These are phyloP conservation scores for Epinotia demarniana DNA, from an alignment of 2,888 invertebrate genomes.

Conservation along the genomic window DNA sequence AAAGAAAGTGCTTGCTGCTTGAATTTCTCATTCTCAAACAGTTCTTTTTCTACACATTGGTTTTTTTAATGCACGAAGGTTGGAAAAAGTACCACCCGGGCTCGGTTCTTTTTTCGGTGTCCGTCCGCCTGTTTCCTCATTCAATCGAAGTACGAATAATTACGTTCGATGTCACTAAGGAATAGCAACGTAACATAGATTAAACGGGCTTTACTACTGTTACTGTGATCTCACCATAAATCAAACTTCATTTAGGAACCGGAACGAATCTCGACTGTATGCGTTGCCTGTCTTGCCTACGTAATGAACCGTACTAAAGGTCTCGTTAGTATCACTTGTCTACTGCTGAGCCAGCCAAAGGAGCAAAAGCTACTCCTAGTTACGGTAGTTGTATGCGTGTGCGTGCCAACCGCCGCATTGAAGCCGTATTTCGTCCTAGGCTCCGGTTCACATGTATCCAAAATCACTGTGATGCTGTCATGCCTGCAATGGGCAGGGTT, in stretches of 20 bases:
- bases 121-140: too few relatives aligned
- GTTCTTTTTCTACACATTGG: too few relatives aligned
- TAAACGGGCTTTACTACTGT: neutral
- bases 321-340: slow-evolving; percentile 69
- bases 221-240: neutral
- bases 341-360: slow-evolving; percentile 52
- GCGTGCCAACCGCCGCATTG: neutral
- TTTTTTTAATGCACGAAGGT: too few relatives aligned
- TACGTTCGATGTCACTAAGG: too few relatives aligned
- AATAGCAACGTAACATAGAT: neutral
- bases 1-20: too few relatives aligned
- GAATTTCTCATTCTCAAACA: too few relatives aligned
- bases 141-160: too few relatives aligned
- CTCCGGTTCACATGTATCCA: neutral
- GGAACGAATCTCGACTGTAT: slow-evolving; percentile 41
- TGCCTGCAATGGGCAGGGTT: too few relatives aligned
- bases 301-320: slow-evolving; percentile 65
- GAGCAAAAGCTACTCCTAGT: slow-evolving; percentile 8
- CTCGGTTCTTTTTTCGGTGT: too few relatives aligned
- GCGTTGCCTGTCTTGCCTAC: slow-evolving; percentile 42
- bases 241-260: neutral
- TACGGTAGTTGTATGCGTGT: neutral
- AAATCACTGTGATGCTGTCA: too few relatives aligned
- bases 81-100: too few relatives aligned
- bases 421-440: neutral